Evolutionary conservation across 92 coral and sea anemone species (phyloP).

Genomic region (Porites rus): DNA sequence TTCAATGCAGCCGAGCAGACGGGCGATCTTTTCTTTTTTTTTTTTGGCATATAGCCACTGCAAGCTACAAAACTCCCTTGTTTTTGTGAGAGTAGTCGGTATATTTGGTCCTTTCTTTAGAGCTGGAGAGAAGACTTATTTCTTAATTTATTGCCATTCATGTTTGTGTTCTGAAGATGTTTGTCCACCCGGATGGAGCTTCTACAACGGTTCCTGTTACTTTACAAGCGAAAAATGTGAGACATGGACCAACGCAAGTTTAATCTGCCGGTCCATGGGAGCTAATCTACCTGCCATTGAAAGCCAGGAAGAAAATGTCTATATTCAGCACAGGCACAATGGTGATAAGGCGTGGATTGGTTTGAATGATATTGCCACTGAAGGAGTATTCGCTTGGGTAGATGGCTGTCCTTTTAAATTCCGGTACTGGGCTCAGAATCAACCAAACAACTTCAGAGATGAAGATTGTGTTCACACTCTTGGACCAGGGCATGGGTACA

Average conservation of each 20-base stretch:
- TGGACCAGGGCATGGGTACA: constrained; percentile 39
- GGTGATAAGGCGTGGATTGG: constrained; percentile 68
- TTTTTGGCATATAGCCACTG: no score
- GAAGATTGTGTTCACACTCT: constrained; percentile 67
- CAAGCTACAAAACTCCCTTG: no score
- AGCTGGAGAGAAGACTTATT: no score
- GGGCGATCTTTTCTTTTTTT: no score
- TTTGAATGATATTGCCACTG: constrained; percentile 54
- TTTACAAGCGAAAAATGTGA: constrained; percentile 60
- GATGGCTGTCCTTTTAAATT: constrained; percentile 30
- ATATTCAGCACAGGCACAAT: constrained; percentile 64
- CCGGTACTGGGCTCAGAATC: constrained; percentile 45
- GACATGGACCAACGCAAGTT: constrained; percentile 61
- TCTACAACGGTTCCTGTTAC: constrained; percentile 73
- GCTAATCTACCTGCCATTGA: constrained; percentile 57
- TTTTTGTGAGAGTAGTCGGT: no score
- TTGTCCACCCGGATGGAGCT: constrained; percentile 72
- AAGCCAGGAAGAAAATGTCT: constrained; percentile 63
- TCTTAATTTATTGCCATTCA: neutral
- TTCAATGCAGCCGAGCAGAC: no score
- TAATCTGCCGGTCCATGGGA: constrained; percentile 38
- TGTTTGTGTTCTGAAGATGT: constrained; percentile 36
- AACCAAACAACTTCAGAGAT: constrained; percentile 45
- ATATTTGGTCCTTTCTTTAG: no score
- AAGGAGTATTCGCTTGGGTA: constrained; percentile 54